Evolutionary conservation across 2,888 invertebrate genomes (phyloP), one percentile per base, ranked within the genome.

Genomic region (Allolobophora icterica): DNA sequence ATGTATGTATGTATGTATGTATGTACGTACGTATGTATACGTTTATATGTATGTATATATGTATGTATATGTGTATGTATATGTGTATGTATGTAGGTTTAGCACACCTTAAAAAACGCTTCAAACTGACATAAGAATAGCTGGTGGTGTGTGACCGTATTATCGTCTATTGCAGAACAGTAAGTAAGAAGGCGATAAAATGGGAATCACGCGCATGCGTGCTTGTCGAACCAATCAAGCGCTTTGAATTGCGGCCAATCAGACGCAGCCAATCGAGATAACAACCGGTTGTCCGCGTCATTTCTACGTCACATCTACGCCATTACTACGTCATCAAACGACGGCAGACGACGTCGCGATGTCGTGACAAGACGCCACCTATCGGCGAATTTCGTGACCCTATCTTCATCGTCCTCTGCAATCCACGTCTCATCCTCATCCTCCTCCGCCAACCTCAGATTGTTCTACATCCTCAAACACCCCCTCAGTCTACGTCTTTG

Each of bases 211-310:
- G 71, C 71, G 71, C 71, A 71, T 71, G 71, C 71, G 71, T 71
- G 71, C 71, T 11, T 13, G 71, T 71, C 71, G 71, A 71, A n/a
- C 71, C 71, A 71, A 71, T 71, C 30, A 71, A n/a, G n/a, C 71
- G 11, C 71, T 71, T 71, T 71, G 71, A n/a, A 13, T 71, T 11
- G 30, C 30, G n/a, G 71, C 71, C 71, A 71, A 71, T 71, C 71
- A 71, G 71, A 71, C 71, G 71, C 71, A 71, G n/a, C 71, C 71
- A 71, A n/a, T 71, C 71, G n/a, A n/a, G 71, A 71, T 71, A 71
- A 71, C 71, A 71, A 71, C 71, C 71, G 71, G 71, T 13, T 71
- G 71, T 71, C n/a, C 71, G 71, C 71, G 71, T 71, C 71, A 71
- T 71, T 71, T 71, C 71, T 71, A 71, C 71, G 71, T 71, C 71